Evolutionary conservation across 2,113 vertebrate species (phyloP), one percentile per base, ranked within the genome.

Genomic region (Manacus vitellinus): DNA sequence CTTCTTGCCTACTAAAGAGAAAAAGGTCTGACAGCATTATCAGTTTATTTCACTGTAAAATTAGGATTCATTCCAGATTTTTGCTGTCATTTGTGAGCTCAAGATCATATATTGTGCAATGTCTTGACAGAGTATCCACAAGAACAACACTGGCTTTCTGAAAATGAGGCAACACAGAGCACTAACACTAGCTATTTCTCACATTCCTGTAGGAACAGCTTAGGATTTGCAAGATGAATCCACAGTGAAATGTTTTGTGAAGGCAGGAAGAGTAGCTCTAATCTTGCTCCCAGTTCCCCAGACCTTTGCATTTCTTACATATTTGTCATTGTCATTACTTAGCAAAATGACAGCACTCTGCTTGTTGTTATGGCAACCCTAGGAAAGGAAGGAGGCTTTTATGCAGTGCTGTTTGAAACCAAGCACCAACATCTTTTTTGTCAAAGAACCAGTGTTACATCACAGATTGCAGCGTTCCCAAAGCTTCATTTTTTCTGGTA

Each of bases 251-350:
- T 84, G 54, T 89, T 96, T 87, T 73, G 54, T 92, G 89, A 91
- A 85, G 86, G 85, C 83, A 82, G 83, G 70, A 95, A 84, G 85
- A 94, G 62, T 65, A 94, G 58, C 47, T 92, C 63, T 83, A 84
- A 94, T 95, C 86, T 94, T 78, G 56, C 83, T 92, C 73, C 70
- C 76, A 35, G 46, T 87, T 94, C 66, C 44, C 66, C 49, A 87
- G 88, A 94, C 83, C 73, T 95, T 85, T 91, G 80, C 70, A 82
- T 94, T 96, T 96, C 76, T 92, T 82, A 79, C 39, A 12, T 92
- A 85, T 92, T 95, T 95, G 94, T 95, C 94, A 80, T 66, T 96
- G 94, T 96, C 83, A 76, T 91, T 92, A 91, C 83, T 95, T 92
- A 87, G 83, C 79, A 85, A 94, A 96, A 87, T 94, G 91, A 89